Conservation (phyloP, 2,888 invertebrate species). For the Ectemnius cavifrons region DNA sequence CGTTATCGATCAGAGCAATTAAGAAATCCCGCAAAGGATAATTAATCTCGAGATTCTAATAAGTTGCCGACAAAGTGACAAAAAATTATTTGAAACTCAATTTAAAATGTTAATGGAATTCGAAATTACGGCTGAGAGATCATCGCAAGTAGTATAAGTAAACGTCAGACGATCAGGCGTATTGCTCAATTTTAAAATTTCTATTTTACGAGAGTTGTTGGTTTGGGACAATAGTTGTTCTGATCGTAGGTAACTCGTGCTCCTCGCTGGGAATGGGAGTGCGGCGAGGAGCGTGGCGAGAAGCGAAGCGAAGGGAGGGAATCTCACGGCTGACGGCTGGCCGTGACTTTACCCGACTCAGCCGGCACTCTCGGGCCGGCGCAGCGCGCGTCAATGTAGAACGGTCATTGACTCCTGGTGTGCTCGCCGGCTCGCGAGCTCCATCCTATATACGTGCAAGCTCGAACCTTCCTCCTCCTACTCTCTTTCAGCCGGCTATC, state of each 20-base stretch:
- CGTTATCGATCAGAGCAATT: too few species aligned
- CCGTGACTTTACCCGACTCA: conserved; percentile 77
- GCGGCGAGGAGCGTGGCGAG: conserved; percentile 64
- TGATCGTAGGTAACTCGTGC: conserved; percentile 50
- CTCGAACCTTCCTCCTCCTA: conserved; percentile 52
- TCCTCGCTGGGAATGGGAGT: conserved; percentile 50
- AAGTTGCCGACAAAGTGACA: too few species aligned
- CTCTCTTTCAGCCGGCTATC: conserved; percentile 26
- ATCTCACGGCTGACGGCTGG: conserved; percentile 77
- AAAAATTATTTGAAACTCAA: too few species aligned
- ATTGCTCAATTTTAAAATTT: too few species aligned
- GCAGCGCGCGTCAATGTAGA: conserved; percentile 77
- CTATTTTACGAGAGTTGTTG: too few species aligned
- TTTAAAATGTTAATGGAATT: too few species aligned
- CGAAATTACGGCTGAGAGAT: too few species aligned
- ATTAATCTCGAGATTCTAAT: too few species aligned
- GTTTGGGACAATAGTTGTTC: conserved; percentile 27
- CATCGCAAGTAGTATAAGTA: too few species aligned
- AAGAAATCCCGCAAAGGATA: too few species aligned
- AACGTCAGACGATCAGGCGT: too few species aligned
- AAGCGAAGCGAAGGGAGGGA: conserved; percentile 70
- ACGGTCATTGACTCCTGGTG: conserved; percentile 76
- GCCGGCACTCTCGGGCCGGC: conserved; percentile 71
- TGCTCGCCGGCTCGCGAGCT: conserved; percentile 53
- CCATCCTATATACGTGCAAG: conserved; percentile 59